phyloP scores from a whole-genome alignment of 2,888 invertebrate genomes.

The Notodonta ziczac region DNA sequence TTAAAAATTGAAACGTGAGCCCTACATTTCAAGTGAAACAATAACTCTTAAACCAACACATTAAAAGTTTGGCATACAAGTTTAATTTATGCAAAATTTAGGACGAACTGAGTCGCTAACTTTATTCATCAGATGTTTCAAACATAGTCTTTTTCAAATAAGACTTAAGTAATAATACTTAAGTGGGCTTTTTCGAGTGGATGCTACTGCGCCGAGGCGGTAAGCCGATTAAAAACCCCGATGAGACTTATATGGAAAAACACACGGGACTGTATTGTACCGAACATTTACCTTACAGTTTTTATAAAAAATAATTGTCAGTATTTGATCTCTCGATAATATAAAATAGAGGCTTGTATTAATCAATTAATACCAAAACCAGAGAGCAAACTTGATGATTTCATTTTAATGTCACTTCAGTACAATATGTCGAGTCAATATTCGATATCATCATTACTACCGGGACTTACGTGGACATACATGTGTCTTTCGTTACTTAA shows the following conservation, averaged over 20 bases:
- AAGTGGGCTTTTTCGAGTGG: slow-evolving; percentile 67
- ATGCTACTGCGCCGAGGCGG: slow-evolving; percentile 59
- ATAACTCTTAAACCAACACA: slow-evolving; percentile 12
- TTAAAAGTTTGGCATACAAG: neutral
- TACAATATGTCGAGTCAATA: no score
- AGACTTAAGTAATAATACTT: slow-evolving; percentile 55
- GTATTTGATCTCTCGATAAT: no score
- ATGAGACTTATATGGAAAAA: slow-evolving; percentile 56
- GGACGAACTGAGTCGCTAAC: neutral
- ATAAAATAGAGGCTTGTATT: no score
- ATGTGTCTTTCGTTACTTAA: no score
- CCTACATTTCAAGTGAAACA: slow-evolving; percentile 6
- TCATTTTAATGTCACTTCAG: no score
- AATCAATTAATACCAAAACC: no score
- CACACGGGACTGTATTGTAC: slow-evolving; percentile 24
- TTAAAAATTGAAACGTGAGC: slow-evolving; percentile 6
- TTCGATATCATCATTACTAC: no score
- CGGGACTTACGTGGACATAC: no score
- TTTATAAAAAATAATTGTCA: no score
- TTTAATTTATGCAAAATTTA: slow-evolving; percentile 1
- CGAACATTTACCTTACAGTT: slow-evolving; percentile 4
- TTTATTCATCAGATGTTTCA: slow-evolving; percentile 19
- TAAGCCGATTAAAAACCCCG: slow-evolving; percentile 78
- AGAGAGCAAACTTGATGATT: no score
- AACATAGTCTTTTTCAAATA: slow-evolving; percentile 43